Evolutionary conservation across 1,140 invertebrate species (phyloP).

Genomic region (Hypothenemus hampei): DNA sequence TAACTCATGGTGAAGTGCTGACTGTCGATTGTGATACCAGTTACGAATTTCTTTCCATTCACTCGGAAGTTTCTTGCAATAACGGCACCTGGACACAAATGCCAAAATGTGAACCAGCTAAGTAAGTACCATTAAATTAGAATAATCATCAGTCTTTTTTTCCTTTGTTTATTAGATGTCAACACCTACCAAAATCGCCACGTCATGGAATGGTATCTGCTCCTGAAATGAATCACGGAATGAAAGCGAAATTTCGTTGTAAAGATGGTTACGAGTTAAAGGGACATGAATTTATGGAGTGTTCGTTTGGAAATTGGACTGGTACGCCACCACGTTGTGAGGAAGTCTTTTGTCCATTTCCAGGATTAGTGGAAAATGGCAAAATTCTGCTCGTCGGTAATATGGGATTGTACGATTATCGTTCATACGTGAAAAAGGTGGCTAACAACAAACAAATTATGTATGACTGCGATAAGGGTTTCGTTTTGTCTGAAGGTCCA

Average conservation of each 20-base stretch:
- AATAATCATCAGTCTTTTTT: constrained; percentile 3
- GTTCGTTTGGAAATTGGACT: constrained; percentile 90
- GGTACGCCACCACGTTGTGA: constrained; percentile 77
- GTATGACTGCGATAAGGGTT: constrained; percentile 93
- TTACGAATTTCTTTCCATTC: constrained; percentile 78
- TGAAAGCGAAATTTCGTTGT: constrained; percentile 87
- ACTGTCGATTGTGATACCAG: constrained; percentile 80
- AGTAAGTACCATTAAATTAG: constrained; percentile 22
- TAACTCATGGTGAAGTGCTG: constrained; percentile 81
- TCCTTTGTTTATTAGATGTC: constrained; percentile 68
- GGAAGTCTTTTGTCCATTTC: constrained; percentile 92
- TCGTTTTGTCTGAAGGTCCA: constrained; percentile 78
- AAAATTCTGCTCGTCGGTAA: constrained; percentile 92
- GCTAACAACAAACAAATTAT: constrained; percentile 92
- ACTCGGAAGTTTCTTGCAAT: constrained; percentile 74
- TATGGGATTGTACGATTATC: constrained; percentile 95
- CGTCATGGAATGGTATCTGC: constrained; percentile 93
- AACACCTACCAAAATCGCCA: constrained; percentile 79
- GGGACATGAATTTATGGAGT: constrained; percentile 70
- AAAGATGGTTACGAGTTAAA: constrained; percentile 83
- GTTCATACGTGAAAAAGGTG: constrained; percentile 90
- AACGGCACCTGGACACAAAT: constrained; percentile 96
- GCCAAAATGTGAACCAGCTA: constrained; percentile 52
- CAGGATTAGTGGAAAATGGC: constrained; percentile 84
- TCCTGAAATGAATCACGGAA: constrained; percentile 91